These are phyloP conservation scores for Neocrepidodera transversa DNA, from an alignment of 2,888 invertebrate genomes.

Conservation along the genomic window DNA sequence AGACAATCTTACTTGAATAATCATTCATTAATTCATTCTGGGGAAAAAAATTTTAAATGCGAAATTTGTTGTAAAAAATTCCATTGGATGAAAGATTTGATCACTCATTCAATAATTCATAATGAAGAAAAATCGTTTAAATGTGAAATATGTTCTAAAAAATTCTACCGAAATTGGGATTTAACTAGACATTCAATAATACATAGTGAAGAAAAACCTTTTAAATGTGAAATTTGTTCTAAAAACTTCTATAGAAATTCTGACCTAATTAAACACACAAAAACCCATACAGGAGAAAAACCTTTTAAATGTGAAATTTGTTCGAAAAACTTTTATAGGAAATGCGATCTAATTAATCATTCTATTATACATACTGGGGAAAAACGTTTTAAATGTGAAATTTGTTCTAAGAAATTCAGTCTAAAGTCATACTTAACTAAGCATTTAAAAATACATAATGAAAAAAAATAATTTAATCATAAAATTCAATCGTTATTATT, in stretches of 20 bases:
- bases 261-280: not conserved
- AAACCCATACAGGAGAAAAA: no score
- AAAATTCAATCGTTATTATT: no score
- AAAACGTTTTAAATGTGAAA: not conserved
- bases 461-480: not conserved
- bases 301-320: no score
- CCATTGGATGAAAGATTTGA: no score
- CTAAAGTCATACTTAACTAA: not conserved
- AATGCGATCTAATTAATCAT: no score
- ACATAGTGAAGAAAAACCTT: not conserved
- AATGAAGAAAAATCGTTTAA: not conserved
- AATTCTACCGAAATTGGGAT: no score
- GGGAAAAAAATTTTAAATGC: no score
- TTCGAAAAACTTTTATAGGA: no score
- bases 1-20: no score
- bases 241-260: not conserved
- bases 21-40: no score
- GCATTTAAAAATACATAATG: not conserved
- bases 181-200: constrained; percentile 6
- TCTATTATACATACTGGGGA: not conserved
- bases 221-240: not conserved
- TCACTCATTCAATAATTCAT: no score
- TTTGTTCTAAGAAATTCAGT: not conserved
- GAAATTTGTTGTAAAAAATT: no score
- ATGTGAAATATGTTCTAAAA: constrained; percentile 10